Evolutionary conservation across 2,113 vertebrate genomes (phyloP), one percentile per base, ranked within the genome.

Genomic region (Psittacus erithacus): DNA sequence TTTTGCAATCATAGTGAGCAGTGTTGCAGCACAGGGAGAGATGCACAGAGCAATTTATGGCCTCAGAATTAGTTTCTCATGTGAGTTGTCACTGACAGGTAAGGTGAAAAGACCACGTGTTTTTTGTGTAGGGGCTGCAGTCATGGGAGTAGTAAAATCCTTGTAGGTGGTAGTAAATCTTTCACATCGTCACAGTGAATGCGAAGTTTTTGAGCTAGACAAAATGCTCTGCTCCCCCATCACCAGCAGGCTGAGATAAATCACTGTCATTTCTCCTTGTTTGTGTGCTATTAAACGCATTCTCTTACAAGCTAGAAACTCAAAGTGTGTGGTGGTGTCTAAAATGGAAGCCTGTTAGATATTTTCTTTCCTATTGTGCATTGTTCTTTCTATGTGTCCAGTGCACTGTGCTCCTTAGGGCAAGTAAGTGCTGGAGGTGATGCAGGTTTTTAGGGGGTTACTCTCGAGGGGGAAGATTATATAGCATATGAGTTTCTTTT

Each of bases 231-330:
- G 23, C 39, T 86, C 28, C 31, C 29, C 38, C 24, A 17, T 46
- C 39, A 44, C 10, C 59, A 70, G 3, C 10, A 73, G 18, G 47
- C 50, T 79, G 35, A 49, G 23, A 88, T 35, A 53, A 69, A 88
- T 76, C 59, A 43, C 3, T 74, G 31, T 31, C 24, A n/a, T 50
- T 85, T 84, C 7, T 67, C 28, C n/a, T 13, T 38, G 13, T 93
- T 75, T 0, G 0, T 60, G n/a, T 43, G 4, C 17, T 86, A 3
- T 49, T 44, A 41, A 77, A 28, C 31, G 20, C 31, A 3, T 44
- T 83, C 49, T 46, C 13, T 60, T 18, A 24, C 35, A 35, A 88
- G 25, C 53, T 55, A 24, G 39, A 63, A 44, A 65, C 47, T 69
- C 28, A 10, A 20, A 80, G 17, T 35, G 10, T 23, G 15, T 44